Conservation (phyloP, 2,113 vertebrate species). For the Azemiops feae region DNA sequence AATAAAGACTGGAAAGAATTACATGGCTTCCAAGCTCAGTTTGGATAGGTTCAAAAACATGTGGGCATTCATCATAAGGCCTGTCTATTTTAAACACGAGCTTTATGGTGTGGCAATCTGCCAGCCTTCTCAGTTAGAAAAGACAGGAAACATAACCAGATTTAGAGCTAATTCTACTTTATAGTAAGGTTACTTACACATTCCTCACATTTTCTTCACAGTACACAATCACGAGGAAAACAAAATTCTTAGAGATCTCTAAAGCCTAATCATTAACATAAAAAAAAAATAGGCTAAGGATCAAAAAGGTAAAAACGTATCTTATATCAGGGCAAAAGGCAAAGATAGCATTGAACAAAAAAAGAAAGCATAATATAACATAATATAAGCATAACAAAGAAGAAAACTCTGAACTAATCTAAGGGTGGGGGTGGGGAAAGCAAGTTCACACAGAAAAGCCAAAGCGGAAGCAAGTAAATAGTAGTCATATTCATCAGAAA, state of each 20-base stretch:
- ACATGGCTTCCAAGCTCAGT: neutral
- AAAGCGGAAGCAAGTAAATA: neutral
- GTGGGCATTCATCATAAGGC: neutral
- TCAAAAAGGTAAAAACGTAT: neutral
- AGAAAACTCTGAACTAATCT: neutral
- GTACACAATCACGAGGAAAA: neutral
- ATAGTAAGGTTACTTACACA: neutral
- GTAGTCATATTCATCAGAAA: neutral
- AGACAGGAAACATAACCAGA: neutral
- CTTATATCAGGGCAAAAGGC: neutral
- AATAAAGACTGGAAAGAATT: neutral
- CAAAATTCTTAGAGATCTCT: neutral
- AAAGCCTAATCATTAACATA: neutral
- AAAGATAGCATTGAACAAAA: neutral
- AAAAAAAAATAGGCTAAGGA: neutral
- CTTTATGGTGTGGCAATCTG: neutral
- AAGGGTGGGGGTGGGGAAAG: accelerated
- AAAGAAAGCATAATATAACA: no score
- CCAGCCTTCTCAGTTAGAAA: neutral
- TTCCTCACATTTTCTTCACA: no score
- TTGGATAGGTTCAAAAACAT: neutral
- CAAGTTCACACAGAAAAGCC: neutral
- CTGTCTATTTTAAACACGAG: neutral
- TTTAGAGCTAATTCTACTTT: neutral
- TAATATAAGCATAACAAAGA: no score